Evolutionary conservation across 2,888 invertebrate species (phyloP).

Genomic region (Drosophila rubida): DNA sequence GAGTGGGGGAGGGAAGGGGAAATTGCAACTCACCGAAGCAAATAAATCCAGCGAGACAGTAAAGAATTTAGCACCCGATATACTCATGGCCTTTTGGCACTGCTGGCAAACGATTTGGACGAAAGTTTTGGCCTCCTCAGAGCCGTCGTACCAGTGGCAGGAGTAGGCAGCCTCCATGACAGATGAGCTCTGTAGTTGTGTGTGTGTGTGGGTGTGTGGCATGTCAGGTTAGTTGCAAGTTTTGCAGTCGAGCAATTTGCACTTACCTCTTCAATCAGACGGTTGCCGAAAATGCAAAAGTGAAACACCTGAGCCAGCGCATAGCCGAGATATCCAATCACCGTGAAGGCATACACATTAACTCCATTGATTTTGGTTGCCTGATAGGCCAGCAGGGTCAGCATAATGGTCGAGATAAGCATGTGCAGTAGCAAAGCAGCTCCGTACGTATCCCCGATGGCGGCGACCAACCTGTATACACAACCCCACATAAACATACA

Average conservation of each 20-base stretch:
- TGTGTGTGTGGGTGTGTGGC: neutral
- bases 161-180: slow-evolving; percentile 97
- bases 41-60: slow-evolving; percentile 94
- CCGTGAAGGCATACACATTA: slow-evolving; percentile 91
- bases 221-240: slow-evolving; percentile 2
- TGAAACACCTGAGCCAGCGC: slow-evolving; percentile 94
- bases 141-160: slow-evolving; percentile 96
- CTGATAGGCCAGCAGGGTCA: slow-evolving; percentile 93
- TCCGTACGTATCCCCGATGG: slow-evolving; percentile 93
- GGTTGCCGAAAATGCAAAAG: slow-evolving; percentile 94
- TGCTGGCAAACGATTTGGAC: slow-evolving; percentile 96
- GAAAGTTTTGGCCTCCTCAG: slow-evolving; percentile 95
- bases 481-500: slow-evolving; percentile 10
- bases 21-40: slow-evolving; percentile 89
- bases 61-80: slow-evolving; percentile 95
- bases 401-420: slow-evolving; percentile 93
- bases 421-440: slow-evolving; percentile 93
- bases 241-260: slow-evolving; percentile 3
- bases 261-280: slow-evolving; percentile 93
- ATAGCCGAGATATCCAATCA: slow-evolving; percentile 92
- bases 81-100: slow-evolving; percentile 95
- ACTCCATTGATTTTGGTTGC: slow-evolving; percentile 93
- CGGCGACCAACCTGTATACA: slow-evolving; percentile 90
- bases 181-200: slow-evolving; percentile 90
- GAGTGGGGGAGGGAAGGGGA: neutral